These are phyloP conservation scores for Artemia sinica DNA, from an alignment of 2,888 invertebrate species.

Conservation along the genomic window DNA sequence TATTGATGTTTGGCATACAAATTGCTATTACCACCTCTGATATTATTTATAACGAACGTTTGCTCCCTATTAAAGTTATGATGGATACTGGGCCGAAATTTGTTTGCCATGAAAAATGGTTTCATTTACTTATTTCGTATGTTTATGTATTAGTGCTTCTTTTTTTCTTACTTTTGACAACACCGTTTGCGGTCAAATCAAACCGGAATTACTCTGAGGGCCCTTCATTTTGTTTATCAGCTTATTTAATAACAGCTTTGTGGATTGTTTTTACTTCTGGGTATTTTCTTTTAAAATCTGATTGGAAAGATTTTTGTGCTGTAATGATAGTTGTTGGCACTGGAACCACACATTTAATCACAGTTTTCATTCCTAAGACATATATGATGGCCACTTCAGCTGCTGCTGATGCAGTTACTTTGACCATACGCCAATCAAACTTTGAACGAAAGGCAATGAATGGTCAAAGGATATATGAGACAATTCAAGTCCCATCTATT, in stretches of 20 bases:
- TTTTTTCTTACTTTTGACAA: conserved; percentile 38
- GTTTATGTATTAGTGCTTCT: conserved; percentile 46
- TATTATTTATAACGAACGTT: background rate
- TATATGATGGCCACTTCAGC: conserved; percentile 48
- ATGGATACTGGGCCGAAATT: conserved; percentile 35
- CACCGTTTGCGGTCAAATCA: conserved; percentile 44
- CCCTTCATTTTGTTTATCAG: conserved; percentile 34
- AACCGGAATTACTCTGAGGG: conserved; percentile 52
- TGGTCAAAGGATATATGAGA: background rate
- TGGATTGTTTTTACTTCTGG: conserved; percentile 46
- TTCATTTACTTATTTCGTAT: conserved; percentile 36
- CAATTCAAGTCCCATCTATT: background rate
- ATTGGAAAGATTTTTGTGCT: conserved; percentile 38
- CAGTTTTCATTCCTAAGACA: conserved; percentile 48
- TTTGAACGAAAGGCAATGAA: background rate
- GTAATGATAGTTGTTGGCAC: conserved; percentile 44
- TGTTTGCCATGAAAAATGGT: conserved; percentile 37
- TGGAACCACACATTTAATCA: conserved; percentile 43
- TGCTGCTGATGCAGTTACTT: conserved; percentile 39
- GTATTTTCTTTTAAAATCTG: conserved; percentile 32
- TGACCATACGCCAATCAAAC: conserved; percentile 27
- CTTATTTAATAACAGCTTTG: conserved; percentile 37
- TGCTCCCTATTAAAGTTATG: conserved; percentile 27
- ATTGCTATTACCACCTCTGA: conserved; percentile 29
- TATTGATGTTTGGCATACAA: conserved; percentile 28